Base-by-base conservation (phyloP, 2,797 vertebrate genomes). In the Phrynocephalus guinanensis region DNA sequence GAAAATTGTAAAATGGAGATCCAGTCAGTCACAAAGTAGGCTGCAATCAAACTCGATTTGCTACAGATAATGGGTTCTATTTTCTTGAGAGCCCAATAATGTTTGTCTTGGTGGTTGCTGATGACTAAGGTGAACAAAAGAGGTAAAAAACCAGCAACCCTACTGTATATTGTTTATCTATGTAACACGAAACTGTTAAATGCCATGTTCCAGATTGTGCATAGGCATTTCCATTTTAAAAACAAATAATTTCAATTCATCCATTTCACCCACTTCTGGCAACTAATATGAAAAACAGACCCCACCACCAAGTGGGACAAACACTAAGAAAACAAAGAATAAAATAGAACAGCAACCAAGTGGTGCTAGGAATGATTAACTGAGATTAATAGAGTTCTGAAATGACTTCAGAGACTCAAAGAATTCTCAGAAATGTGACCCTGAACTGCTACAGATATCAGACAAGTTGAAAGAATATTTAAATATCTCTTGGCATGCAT, bases 11-110 rank as follows among this genome's bases (percentile, higher is more conserved):
- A 88, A 79, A 76, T 13, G n/a, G 86, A 15, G 1, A 44, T 79
- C 67, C 63, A 91, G 91, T 94, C 79, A 89, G 85, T 84, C 91
- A 90, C 90, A 90, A 16, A 79, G 84, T 0, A 22, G 88, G 88
- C 86, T 83, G 26, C 48, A 88, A 33, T 16, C 22, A 86, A 4
- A 78, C 81, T 86, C 79, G 26, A 85, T 71, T 90, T 88, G 85
- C 79, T 75, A 1, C 78, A 85, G 81, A 83, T 71, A 91, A 89
- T 0, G 0, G 88, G 13, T 72, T 90, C 84, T 24, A 38, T 80
- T 90, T 73, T 87, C 89, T 91, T 70, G 20, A 88, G 92, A 93
- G 78, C 28, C 0, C 87, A 56, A 50, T 7, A 18, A 92, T 86
- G 63, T 89, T 86, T 88, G 89, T 88, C 87, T 79, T 81, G 89